Percentiles rank a stretch among this genome's conserved stretches.
These are phyloP conservation scores for Andrena dorsata DNA, from an alignment of 2,888 invertebrate genomes.

Conservation along the genomic window DNA sequence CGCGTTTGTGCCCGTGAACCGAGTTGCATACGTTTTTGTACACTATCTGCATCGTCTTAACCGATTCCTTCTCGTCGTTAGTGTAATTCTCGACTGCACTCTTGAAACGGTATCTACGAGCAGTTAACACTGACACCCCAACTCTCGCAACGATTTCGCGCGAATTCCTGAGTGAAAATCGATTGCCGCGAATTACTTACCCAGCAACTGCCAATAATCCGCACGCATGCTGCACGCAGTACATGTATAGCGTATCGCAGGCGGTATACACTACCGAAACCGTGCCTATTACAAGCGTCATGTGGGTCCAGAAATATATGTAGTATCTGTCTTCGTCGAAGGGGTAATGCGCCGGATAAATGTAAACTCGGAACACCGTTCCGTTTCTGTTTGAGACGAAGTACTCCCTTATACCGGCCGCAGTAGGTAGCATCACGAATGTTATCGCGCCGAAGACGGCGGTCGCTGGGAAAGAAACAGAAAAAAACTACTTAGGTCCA, in stretches of 20 bases:
- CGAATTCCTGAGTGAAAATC: neutral
- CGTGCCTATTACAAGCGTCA: neutral
- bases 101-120: neutral
- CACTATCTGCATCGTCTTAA: neutral
- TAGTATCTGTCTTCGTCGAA: conserved; percentile 1
- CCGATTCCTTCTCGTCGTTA: neutral
- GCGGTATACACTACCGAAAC: neutral
- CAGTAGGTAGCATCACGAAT: too few relatives aligned
- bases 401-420: too few relatives aligned
- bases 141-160: neutral
- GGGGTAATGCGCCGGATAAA: conserved; percentile 17
- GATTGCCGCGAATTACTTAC: conserved; percentile 1
- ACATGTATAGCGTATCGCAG: conserved; percentile 23
- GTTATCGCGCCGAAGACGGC: too few relatives aligned
- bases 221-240: conserved; percentile 26
- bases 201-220: conserved; percentile 10
- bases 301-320: neutral
- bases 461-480: too few relatives aligned
- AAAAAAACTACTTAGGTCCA: too few relatives aligned
- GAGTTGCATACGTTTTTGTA: neutral
- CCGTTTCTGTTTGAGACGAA: too few relatives aligned
- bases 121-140: neutral
- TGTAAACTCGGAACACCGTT: neutral
- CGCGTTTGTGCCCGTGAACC: neutral
- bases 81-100: neutral